Evolutionary conservation across 2,113 vertebrate genomes (phyloP).

Genomic region (Potamarius usumacintae): DNA sequence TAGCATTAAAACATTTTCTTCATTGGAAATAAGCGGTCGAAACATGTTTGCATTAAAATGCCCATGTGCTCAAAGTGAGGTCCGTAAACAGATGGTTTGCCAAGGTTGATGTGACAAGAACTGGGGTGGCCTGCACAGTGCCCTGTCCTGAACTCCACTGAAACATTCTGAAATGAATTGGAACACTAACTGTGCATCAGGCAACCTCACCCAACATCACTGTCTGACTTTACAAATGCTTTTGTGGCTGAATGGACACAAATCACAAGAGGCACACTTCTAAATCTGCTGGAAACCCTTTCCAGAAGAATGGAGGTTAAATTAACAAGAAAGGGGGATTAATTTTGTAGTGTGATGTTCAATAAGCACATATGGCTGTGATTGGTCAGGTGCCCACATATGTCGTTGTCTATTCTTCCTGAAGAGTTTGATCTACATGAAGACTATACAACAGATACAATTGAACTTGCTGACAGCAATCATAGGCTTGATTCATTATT

Average conservation of each 20-base stretch:
- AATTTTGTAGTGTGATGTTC: not conserved
- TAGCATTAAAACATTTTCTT: not conserved
- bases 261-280: too few species aligned
- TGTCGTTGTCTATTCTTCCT: not conserved
- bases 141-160: not conserved
- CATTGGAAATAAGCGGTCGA: not conserved
- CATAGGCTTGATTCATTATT: not conserved
- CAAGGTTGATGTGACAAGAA: not conserved
- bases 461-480: not conserved
- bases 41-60: not conserved
- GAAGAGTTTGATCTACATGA: not conserved
- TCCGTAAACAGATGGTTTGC: not conserved
- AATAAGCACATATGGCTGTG: not conserved
- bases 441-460: not conserved
- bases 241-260: not conserved
- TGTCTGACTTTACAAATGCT: not conserved
- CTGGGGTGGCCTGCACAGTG: not conserved
- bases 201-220: not conserved
- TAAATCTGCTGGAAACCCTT: not conserved
- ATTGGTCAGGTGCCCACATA: not conserved
- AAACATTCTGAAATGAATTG: not conserved
- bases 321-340: not conserved
- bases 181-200: not conserved
- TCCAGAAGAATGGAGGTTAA: not conserved
- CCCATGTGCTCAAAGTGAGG: not conserved